These are phyloP conservation scores for Odontomyia ornata DNA, from an alignment of 2,888 invertebrate species.

Conservation along the genomic window DNA sequence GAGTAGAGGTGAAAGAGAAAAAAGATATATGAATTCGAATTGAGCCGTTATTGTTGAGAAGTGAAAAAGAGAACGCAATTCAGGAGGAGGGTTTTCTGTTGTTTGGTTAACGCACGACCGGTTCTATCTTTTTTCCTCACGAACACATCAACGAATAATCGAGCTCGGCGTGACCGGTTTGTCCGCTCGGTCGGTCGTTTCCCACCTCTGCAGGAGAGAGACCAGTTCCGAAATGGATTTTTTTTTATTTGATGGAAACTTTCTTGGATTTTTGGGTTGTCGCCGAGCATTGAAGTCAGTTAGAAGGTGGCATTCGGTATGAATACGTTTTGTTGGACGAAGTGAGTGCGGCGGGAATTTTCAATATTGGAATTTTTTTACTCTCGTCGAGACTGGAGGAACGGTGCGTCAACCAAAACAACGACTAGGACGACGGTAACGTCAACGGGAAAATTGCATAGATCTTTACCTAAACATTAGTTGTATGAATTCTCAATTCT, in stretches of 20 bases:
- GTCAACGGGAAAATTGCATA: slow-evolving; percentile 1
- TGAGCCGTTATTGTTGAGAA: background rate
- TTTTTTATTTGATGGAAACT: background rate
- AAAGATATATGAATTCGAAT: too few species aligned
- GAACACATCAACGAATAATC: background rate
- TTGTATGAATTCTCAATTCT: background rate
- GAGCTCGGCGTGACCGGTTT: slow-evolving; percentile 24
- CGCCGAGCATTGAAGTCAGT: slow-evolving; percentile 56
- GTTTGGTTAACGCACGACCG: background rate
- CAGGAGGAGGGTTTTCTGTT: background rate
- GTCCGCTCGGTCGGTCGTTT: background rate
- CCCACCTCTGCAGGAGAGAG: background rate
- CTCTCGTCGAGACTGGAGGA: slow-evolving; percentile 5
- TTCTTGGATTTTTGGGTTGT: slow-evolving; percentile 37
- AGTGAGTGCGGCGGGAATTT: slow-evolving; percentile 30
- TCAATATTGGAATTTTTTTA: background rate
- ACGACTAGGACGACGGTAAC: slow-evolving; percentile 7
- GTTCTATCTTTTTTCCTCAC: slow-evolving; percentile 16
- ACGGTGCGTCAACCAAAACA: slow-evolving; percentile 5
- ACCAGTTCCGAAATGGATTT: background rate
- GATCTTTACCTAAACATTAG: background rate
- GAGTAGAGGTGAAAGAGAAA: background rate
- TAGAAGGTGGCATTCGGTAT: slow-evolving; percentile 62
- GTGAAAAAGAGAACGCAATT: background rate
- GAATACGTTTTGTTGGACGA: slow-evolving; percentile 53